phyloP scores from a whole-genome alignment of 2,888 invertebrate genomes.

The Cephus runcator region DNA sequence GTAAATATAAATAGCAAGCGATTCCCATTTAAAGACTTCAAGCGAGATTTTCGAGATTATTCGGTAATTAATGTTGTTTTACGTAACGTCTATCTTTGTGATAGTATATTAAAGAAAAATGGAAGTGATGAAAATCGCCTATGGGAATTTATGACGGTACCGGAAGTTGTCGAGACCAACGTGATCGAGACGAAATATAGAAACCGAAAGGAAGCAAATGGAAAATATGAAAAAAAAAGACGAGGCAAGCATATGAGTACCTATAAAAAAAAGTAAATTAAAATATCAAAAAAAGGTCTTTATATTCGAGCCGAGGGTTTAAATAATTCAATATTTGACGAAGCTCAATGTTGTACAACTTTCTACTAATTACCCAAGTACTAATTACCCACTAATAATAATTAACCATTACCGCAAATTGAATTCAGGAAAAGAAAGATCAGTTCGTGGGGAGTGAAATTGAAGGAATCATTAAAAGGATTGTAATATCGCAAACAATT shows the following conservation, averaged over 20 bases:
- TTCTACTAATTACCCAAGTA: conserved; percentile 20
- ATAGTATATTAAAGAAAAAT: neutral
- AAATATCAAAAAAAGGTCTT: neutral
- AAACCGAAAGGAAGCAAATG: neutral
- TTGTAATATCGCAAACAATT: neutral
- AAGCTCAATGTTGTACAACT: conserved; percentile 31
- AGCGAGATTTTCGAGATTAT: conserved; percentile 15
- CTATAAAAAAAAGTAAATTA: neutral
- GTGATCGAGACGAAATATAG: neutral
- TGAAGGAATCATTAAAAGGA: neutral
- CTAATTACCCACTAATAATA: neutral
- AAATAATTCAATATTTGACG: conserved; percentile 16
- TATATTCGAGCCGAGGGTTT: neutral
- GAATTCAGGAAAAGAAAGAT: neutral
- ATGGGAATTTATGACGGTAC: neutral
- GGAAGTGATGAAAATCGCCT: neutral
- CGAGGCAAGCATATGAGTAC: neutral
- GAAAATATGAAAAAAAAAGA: neutral
- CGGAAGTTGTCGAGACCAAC: neutral
- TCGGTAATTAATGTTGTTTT: conserved; percentile 16
- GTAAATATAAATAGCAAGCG: conserved; percentile 11
- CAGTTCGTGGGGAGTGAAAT: neutral
- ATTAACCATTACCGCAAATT: neutral
- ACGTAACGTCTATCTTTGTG: conserved; percentile 11
- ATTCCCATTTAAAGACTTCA: conserved; percentile 10